A percentile compares a stretch with the other conserved stretches of the same genome.
Evolutionary conservation across 2,797 vertebrate species (phyloP).

Genomic region (Eurystomus glaucurus): DNA sequence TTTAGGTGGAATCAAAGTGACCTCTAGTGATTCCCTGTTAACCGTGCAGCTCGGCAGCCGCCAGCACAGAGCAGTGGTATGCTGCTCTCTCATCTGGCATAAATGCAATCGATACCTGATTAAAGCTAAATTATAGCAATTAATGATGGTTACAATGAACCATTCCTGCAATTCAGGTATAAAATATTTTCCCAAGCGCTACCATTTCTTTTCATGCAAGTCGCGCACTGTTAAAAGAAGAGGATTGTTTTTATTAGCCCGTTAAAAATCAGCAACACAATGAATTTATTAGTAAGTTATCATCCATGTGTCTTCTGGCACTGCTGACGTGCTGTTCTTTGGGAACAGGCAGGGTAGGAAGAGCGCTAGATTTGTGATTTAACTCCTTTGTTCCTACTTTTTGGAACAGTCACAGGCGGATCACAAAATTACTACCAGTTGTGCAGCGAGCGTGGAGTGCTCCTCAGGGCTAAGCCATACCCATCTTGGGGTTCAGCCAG

Average conservation of each 20-base stretch:
- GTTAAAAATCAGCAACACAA: slow-evolving; percentile 61
- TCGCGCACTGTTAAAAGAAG: neutral
- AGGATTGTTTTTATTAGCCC: slow-evolving; percentile 45
- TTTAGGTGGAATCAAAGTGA: slow-evolving; percentile 75
- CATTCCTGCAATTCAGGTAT: neutral
- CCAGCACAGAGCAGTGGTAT: neutral
- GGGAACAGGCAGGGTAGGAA: slow-evolving; percentile 59
- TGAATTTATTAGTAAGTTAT: slow-evolving; percentile 70
- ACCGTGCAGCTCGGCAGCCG: neutral
- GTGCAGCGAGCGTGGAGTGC: neutral
- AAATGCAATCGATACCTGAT: neutral
- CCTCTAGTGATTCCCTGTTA: slow-evolving; percentile 77
- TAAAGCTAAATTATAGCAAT: neutral
- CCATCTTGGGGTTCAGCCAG: neutral
- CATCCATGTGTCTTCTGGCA: slow-evolving; percentile 63
- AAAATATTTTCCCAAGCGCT: neutral
- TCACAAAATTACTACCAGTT: slow-evolving; percentile 48
- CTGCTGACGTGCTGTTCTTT: slow-evolving; percentile 50
- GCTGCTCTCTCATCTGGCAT: neutral
- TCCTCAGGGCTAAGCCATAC: neutral
- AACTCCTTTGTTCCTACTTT: slow-evolving; percentile 49
- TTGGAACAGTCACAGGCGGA: slow-evolving; percentile 37
- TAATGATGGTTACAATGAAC: neutral
- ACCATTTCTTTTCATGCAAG: neutral
- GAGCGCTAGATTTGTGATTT: neutral